Evolutionary conservation across 2,888 invertebrate species (phyloP).

Genomic region (Polydrusus tereticollis): DNA sequence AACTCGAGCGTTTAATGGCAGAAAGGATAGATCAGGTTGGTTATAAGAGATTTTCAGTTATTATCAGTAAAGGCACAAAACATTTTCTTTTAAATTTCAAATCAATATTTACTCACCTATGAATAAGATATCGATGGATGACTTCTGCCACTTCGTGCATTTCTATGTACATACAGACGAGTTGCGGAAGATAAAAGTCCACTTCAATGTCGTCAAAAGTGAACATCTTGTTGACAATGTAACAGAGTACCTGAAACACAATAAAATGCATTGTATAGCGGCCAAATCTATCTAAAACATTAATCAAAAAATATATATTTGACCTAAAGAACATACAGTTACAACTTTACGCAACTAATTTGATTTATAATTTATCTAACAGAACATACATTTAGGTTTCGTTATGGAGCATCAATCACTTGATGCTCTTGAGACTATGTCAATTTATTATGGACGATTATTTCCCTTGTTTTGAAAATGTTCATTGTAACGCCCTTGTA

Average conservation of each 20-base stretch:
- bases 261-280: not conserved
- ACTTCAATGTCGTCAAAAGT: constrained; percentile 93
- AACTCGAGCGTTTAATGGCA: too few relatives aligned
- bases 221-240: constrained; percentile 98
- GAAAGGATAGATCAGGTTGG: too few relatives aligned
- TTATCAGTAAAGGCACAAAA: too few relatives aligned
- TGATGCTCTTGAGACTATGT: not conserved
- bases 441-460: not conserved
- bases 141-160: constrained; percentile 98
- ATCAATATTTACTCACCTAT: constrained; percentile 72
- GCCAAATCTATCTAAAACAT: not conserved
- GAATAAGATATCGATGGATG: constrained; percentile 84
- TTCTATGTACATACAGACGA: constrained; percentile 98
- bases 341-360: not conserved
- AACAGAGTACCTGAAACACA: constrained; percentile 79
- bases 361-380: not conserved
- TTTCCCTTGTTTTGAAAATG: too few relatives aligned
- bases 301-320: not conserved
- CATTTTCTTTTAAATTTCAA: not conserved
- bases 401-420: not conserved
- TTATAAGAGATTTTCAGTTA: too few relatives aligned
- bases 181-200: constrained; percentile 97
- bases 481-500: too few relatives aligned
- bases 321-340: not conserved
- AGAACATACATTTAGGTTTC: not conserved